Conservation (phyloP, 2,888 invertebrate species). For the Netelia inedita region DNA sequence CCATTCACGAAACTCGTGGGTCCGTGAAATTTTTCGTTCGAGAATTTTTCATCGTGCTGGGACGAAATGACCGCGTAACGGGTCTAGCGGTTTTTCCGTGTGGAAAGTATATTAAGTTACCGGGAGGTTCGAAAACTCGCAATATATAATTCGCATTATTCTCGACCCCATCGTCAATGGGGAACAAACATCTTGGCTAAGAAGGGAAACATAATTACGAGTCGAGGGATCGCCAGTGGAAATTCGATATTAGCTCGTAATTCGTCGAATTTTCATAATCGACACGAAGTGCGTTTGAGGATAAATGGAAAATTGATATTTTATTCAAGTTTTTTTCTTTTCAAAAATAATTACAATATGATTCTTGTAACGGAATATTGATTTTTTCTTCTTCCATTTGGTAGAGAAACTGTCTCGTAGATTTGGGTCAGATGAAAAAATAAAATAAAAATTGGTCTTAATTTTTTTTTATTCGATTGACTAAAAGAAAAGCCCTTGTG, state of each 20-base stretch:
- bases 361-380: conserved; percentile 47
- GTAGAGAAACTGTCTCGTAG: neutral
- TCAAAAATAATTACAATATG: neutral
- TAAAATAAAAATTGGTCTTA: conserved; percentile 23
- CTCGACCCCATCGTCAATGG: conserved; percentile 37
- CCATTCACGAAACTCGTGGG: conserved; percentile 73
- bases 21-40: conserved; percentile 73
- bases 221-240: conserved; percentile 28
- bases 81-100: conserved; percentile 19
- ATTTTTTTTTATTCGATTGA: conserved; percentile 44
- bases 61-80: conserved; percentile 44
- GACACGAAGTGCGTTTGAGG: neutral
- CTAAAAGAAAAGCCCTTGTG: conserved; percentile 37
- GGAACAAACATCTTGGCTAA: neutral
- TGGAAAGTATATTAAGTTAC: conserved; percentile 57
- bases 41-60: conserved; percentile 24
- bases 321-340: conserved; percentile 5
- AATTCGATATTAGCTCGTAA: conserved; percentile 51
- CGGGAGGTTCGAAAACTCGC: conserved; percentile 14
- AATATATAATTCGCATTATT: conserved; percentile 46
- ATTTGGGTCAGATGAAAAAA: neutral
- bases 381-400: conserved; percentile 17
- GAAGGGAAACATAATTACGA: conserved; percentile 46
- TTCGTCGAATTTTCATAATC: conserved; percentile 41
- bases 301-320: conserved; percentile 17